Base-by-base conservation (phyloP, 2,797 vertebrate genomes). In the Myiotriccus ornatus region DNA sequence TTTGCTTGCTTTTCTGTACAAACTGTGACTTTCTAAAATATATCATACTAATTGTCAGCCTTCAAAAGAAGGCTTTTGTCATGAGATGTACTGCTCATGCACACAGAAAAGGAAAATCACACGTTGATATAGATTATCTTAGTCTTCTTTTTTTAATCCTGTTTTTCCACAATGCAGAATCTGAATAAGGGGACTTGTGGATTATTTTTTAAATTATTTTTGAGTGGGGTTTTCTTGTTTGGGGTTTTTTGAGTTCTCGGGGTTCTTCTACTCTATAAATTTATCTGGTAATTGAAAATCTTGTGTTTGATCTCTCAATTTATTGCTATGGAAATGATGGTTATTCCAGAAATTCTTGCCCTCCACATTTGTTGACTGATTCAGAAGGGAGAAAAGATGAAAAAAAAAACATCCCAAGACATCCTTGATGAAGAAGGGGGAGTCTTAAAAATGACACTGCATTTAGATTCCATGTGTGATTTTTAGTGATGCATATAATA, bases 301-400 rank as follows among this genome's bases (percentile, higher is more conserved):
- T 89, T 87, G 19, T 93, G 32, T 90, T 89, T 82, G 71, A 94
- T 87, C 55, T 91, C 34, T 95, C 44, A 77, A 13, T 81, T 64
- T 90, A 69, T 94, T 94, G 30, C 60, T 80, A 63, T 84, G 87
- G 87, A 94, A 96, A 93, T 97, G 21, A 94, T 80, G 47, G 63
- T 52, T 87, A 75, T 73, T 68, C 55, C 60, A 71, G 47, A 88
- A 83, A 53, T 89, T 95, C 73, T 74, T 92, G 24, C 41, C 90
- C 71, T 67, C 74, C 63, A 53, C 34, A 7, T 93, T 95, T 82
- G 55, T 35, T 60, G 19, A 49, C 49, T 93, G 44, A 46, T 90
- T 95, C 43, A 64, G 69, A 90, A 76, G 39, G 43, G 52, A 90
- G 24, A 83, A 76, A 57, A 56, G 6, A 25, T 57, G 9, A 1